Conservation (phyloP, 1,140 invertebrate species). For the Cephus cinctus region DNA sequence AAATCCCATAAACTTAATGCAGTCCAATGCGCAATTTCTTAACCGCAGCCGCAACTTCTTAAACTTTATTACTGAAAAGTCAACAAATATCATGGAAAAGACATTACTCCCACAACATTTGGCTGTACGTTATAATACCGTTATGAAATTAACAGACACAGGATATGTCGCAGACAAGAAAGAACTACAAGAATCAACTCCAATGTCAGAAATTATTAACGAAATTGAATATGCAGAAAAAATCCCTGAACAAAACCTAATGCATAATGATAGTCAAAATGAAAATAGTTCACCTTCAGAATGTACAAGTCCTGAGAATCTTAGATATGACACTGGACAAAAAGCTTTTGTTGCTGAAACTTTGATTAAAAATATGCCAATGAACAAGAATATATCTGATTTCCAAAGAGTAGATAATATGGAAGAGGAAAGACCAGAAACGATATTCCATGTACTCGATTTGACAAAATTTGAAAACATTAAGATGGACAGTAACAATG, state of each 20-base stretch:
- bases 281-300: background rate
- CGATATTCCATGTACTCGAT: too few species aligned
- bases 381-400: too few species aligned
- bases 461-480: too few species aligned
- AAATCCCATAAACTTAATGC: slow-evolving; percentile 46
- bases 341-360: too few species aligned
- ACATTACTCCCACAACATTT: slow-evolving; percentile 43
- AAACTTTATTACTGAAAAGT: slow-evolving; percentile 52
- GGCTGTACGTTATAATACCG: slow-evolving; percentile 26
- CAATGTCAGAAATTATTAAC: background rate
- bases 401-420: slow-evolving; percentile 6
- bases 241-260: background rate
- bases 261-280: background rate
- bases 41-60: slow-evolving; percentile 47
- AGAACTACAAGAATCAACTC: too few species aligned
- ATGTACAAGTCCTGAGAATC: background rate
- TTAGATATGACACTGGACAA: background rate
- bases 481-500: background rate
- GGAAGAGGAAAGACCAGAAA: background rate
- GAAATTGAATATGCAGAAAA: background rate
- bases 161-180: background rate
- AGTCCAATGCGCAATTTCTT: slow-evolving; percentile 46
- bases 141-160: slow-evolving; percentile 17
- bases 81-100: slow-evolving; percentile 53
- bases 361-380: too few species aligned